Percentiles rank a stretch among this genome's conserved stretches.
Evolutionary conservation across 1,140 invertebrate species (phyloP).

Genomic region (Drosophila sechellia): DNA sequence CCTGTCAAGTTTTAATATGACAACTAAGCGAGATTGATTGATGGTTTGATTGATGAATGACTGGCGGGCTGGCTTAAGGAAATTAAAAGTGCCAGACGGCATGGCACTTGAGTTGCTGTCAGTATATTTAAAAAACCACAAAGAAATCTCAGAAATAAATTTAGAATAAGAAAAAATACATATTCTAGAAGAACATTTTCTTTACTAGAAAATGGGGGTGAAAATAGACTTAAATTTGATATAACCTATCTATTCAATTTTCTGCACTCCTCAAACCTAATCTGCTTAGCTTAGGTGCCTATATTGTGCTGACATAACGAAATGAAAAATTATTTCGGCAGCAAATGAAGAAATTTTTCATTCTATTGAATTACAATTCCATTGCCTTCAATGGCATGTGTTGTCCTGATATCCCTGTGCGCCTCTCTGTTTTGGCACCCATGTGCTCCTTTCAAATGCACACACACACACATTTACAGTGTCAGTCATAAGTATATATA

Average conservation of each 20-base stretch:
- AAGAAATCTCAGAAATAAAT: not conserved
- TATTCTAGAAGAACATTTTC: too few species aligned
- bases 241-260: not conserved
- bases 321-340: constrained; percentile 46
- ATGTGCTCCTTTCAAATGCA: not conserved
- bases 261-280: not conserved
- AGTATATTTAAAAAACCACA: constrained; percentile 2
- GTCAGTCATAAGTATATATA: not conserved
- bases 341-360: constrained; percentile 50
- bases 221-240: too few species aligned
- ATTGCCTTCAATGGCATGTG: constrained; percentile 60
- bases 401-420: constrained; percentile 13
- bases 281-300: not conserved
- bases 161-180: too few species aligned
- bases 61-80: not conserved
- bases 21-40: constrained; percentile 28
- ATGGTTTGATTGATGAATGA: constrained; percentile 36
- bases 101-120: constrained; percentile 24
- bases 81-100: constrained; percentile 1
- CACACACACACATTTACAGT: not conserved
- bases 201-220: too few species aligned
- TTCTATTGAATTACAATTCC: constrained; percentile 68
- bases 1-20: constrained; percentile 34
- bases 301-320: constrained; percentile 8
- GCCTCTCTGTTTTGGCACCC: not conserved